Base-by-base conservation (phyloP, 2,888 invertebrate genomes). In the Trissolcus brochymenae region DNA sequence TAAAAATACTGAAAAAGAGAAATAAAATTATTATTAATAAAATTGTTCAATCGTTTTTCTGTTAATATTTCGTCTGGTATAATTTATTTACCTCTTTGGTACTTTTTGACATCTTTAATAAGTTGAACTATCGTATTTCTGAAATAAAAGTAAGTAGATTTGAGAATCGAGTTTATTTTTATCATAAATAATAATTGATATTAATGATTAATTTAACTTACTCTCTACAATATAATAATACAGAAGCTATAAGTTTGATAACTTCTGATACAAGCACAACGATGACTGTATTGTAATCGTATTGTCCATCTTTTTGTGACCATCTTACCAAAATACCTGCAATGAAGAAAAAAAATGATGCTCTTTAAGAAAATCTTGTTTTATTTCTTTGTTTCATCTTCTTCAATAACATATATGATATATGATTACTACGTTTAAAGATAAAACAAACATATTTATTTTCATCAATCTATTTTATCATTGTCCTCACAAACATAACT, bases 321-420 rank as follows among this genome's bases (percentile, higher is more conserved):
- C 96, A 96, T 56, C 96, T 97, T 14, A 98, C 95, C 84, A 98
- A 92, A 81, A 98, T 94, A 84, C 97, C 98, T 98, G 87, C 3
- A 91, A 83, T 9, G 19, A 46, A 1, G 3, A 46, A 46, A n/a
- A 46, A 43, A 4, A 3, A 46, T 46, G 7, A 16, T 46, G 16
- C n/a, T 0, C 43, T 43, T 43, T 3, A 43, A 3, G n/a, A 1
- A 46, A 9, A 16, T 4, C 11, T 43, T 43, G 1, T 6, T 14
- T 46, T 46, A 46, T 16, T 3, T 46, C 9, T 14, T 46, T 46
- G 7, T 46, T n/a, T 46, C n/a, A 14, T 46, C 46, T 14, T 46
- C 1, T 14, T 46, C 1, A 11, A n/a, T 1, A 46, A 16, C 14
- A 2, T 46, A 4, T 11, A 2, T 16, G 16, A 14, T 46, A 13